Evolutionary conservation across 2,113 vertebrate genomes (phyloP), one percentile per base, ranked within the genome.

Genomic region (Epinephelus cyanopodus): DNA sequence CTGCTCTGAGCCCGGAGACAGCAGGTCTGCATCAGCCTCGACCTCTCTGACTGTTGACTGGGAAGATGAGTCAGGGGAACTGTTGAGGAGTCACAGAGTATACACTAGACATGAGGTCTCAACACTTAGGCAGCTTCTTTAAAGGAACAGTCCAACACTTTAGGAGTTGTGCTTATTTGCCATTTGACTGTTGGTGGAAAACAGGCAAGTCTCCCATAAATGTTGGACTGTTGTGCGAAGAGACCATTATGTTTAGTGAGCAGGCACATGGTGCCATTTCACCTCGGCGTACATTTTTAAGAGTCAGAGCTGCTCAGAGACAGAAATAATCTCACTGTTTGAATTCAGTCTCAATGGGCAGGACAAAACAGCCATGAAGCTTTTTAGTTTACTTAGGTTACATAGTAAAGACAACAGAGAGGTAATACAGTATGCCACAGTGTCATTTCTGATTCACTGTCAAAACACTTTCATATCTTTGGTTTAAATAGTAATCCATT

Each of bases 1-100:
- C 98, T 0, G 96, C 94, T 5, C 96, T 98, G 75, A 97, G 96
- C 0, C 94, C 96, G 0, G 97, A 97, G 82, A 97, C 97, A 0
- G 97, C 96, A 0, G 97, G 98, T 54, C 96, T 98, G 42, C 97
- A 98, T 0, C 96, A 94, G 52, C 98, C 98, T 1, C 95, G 98
- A 48, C 98, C 98, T 0, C 96, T 99, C 92, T 98, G 97, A 98
- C 94, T 0, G 42, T 94, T 0, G 42, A 12, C 42, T 45, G 42
- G 42, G 42, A 45, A 12, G 42, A 45, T 45, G 42, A 45, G 42
- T 45, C 42, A 45, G 42, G 42, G 42, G 42, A 45, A 45, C 42
- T 45, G 42, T 9, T 9, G 42, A 45, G 42, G 11, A 45, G 42
- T 45, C 42, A 45, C 8, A n/a, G 45, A 8, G 9, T 3, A 48